Evolutionary conservation across 2,888 invertebrate species (phyloP).

Genomic region (Drosophila helvetica): DNA sequence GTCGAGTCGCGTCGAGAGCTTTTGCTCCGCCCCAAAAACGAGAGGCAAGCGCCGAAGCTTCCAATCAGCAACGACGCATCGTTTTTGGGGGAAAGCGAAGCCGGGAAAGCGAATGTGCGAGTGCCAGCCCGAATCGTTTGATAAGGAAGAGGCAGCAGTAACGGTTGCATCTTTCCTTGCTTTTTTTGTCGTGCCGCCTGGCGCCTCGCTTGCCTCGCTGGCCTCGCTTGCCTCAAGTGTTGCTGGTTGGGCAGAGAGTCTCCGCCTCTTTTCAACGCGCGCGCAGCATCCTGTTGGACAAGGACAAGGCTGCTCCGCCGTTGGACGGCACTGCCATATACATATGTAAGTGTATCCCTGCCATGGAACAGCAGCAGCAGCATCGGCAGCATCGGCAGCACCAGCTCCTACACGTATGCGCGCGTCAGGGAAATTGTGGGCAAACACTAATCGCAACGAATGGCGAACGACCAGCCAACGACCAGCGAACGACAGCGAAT

Average conservation of each 20-base stretch:
- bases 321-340: constrained; percentile 48
- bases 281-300: constrained; percentile 79
- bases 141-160: constrained; percentile 39
- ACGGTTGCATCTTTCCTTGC: constrained; percentile 41
- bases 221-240: constrained; percentile 35
- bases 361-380: background rate
- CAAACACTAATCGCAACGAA: constrained; percentile 56
- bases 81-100: constrained; percentile 21
- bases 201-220: constrained; percentile 28
- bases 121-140: constrained; percentile 37
- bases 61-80: constrained; percentile 70
- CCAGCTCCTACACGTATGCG: constrained; percentile 37
- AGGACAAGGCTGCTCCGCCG: constrained; percentile 38
- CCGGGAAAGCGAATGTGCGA: constrained; percentile 51
- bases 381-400: too few species aligned
- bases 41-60: constrained; percentile 54
- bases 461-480: constrained; percentile 56
- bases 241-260: constrained; percentile 55
- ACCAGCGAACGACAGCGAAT: constrained; percentile 22
- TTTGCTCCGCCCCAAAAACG: constrained; percentile 16
- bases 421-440: constrained; percentile 13
- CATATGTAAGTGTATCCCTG: constrained; percentile 32
- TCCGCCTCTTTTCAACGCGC: constrained; percentile 83
- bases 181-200: constrained; percentile 11
- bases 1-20: background rate